Conservation (phyloP, 2,797 vertebrate genomes). For the Phalanger gymnotis region DNA sequence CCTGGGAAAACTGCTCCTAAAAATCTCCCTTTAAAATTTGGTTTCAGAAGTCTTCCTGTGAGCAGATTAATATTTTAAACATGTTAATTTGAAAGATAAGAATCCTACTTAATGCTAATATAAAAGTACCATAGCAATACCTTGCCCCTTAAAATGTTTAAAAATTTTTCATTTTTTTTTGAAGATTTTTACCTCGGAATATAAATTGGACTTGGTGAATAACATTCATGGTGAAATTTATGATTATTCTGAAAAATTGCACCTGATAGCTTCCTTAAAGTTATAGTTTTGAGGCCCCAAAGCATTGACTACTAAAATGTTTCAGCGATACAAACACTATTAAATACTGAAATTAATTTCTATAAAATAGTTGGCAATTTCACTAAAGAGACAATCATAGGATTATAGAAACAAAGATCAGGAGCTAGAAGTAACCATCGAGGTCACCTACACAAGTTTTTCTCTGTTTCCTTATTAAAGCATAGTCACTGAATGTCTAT, state of each 20-base stretch:
- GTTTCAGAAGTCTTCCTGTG: neutral
- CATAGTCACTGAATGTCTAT: neutral
- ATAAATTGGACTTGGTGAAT: neutral
- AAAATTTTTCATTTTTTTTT: neutral
- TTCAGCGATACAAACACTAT: neutral
- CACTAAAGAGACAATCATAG: neutral
- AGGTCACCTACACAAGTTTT: neutral
- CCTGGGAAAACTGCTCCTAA: neutral
- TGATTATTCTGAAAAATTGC: neutral
- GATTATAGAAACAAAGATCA: neutral
- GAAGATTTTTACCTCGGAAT: neutral
- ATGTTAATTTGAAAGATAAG: neutral
- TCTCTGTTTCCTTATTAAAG: neutral
- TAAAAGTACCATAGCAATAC: neutral
- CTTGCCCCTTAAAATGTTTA: neutral
- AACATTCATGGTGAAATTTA: neutral
- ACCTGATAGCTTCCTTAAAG: neutral
- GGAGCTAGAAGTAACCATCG: too few species aligned
- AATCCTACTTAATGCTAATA: neutral
- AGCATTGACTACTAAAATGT: neutral
- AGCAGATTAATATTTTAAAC: neutral
- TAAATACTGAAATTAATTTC: neutral
- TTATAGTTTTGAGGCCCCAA: neutral
- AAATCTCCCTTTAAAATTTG: neutral
- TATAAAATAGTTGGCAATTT: neutral